Conservation (phyloP, 2,113 vertebrate species). For the Callithrix jacchus region DNA sequence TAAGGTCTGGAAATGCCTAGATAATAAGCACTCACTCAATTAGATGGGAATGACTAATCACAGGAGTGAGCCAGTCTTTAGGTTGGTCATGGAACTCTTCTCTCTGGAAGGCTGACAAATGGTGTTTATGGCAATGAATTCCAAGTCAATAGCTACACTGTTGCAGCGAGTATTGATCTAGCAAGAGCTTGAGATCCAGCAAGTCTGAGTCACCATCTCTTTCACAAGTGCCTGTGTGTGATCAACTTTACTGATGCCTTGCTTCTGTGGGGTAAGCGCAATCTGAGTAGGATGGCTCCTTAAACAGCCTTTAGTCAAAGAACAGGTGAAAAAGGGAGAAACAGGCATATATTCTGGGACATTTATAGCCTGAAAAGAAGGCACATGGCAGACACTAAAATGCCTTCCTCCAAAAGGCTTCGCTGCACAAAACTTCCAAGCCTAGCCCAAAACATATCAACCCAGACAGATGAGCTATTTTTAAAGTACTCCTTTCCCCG, state of each 20-base stretch:
- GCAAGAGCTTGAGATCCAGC: conserved; percentile 47
- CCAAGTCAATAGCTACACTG: conserved; percentile 57
- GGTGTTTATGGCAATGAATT: conserved; percentile 69
- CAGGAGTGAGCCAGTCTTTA: not conserved
- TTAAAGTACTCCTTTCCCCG: not conserved
- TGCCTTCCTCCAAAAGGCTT: not conserved
- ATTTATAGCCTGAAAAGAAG: not conserved
- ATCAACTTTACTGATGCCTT: conserved; percentile 40
- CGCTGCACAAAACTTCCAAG: no score
- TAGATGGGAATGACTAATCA: not conserved
- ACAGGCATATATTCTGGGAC: not conserved
- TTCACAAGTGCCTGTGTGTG: not conserved
- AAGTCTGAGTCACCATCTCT: not conserved
- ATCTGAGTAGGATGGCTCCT: not conserved
- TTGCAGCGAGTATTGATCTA: conserved; percentile 70
- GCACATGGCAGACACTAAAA: not conserved
- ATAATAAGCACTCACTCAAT: conserved; percentile 1
- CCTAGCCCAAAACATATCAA: not conserved
- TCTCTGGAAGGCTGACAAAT: conserved; percentile 75
- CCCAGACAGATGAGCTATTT: not conserved
- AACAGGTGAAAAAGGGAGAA: not conserved
- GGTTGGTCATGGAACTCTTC: not conserved
- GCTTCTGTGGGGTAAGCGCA: not conserved
- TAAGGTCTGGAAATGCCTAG: not conserved
- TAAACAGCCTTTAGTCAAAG: not conserved